Percentiles rank a stretch among this genome's conserved stretches.
Evolutionary conservation across 2,888 invertebrate species (phyloP).

Genomic region (Caenorhabditis sp.): DNA sequence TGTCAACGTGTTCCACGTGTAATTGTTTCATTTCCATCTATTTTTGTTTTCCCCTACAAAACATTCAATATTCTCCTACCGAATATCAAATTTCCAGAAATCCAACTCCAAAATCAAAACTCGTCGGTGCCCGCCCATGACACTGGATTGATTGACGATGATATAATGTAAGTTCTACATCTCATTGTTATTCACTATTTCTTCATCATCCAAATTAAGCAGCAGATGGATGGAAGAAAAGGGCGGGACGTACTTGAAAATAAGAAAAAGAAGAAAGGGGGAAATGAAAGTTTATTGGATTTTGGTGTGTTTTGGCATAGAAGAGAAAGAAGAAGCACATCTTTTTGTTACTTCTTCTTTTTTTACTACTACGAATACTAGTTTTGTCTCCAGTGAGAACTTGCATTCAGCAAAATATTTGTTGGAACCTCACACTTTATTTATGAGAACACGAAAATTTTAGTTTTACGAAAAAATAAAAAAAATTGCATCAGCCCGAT

Average conservation of each 20-base stretch:
- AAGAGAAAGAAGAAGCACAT: constrained; percentile 3
- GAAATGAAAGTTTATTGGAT: constrained; percentile 10
- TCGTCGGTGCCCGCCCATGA: constrained; percentile 20
- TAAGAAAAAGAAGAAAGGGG: neutral
- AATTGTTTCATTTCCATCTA: no score
- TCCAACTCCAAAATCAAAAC: neutral
- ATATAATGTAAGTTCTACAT: constrained; percentile 50
- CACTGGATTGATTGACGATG: constrained; percentile 59
- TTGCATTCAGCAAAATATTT: no score
- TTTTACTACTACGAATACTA: neutral
- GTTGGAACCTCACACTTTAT: no score
- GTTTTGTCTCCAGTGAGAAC: no score
- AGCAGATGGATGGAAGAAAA: neutral
- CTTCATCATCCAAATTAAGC: constrained; percentile 16
- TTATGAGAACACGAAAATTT: no score
- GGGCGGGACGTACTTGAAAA: neutral
- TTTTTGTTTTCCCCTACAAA: no score
- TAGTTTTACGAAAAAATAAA: neutral
- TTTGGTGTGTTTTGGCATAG: neutral
- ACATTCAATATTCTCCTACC: no score
- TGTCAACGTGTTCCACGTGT: no score
- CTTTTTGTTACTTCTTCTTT: constrained; percentile 2
- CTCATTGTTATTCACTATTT: constrained; percentile 11
- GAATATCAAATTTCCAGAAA: neutral
- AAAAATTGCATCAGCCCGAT: constrained; percentile 54